phyloP scores from a whole-genome alignment of 2,797 vertebrate species.

The Clangula hyemalis region DNA sequence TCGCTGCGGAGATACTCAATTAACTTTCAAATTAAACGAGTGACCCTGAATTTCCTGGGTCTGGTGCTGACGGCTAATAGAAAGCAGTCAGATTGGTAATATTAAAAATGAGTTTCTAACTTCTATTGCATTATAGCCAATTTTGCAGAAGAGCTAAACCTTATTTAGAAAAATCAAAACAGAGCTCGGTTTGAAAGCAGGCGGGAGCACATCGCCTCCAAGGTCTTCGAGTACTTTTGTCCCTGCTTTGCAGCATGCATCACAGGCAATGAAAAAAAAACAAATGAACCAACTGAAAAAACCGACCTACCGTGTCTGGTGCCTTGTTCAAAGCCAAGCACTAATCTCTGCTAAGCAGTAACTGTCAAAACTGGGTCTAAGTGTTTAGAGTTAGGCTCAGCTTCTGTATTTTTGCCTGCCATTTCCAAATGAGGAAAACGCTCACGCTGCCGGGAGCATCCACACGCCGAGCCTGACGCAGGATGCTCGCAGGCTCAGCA shows the following conservation, averaged over 20 bases:
- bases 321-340: neutral
- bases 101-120: neutral
- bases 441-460: neutral
- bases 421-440: neutral
- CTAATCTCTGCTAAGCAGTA: neutral
- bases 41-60: neutral
- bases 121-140: neutral
- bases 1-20: neutral
- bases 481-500: neutral
- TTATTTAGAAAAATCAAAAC: neutral
- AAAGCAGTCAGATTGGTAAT: neutral
- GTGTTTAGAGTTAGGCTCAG: neutral
- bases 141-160: neutral
- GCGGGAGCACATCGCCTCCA: neutral
- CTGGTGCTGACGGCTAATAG: neutral
- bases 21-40: neutral
- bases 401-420: neutral
- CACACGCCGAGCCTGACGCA: neutral
- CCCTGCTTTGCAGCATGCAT: neutral
- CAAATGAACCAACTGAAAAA: neutral
- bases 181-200: neutral
- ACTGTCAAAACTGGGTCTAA: neutral
- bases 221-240: neutral
- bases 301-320: accelerated
- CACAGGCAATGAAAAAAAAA: neutral